These are phyloP conservation scores for Xenopus petersii DNA, from an alignment of 2,797 vertebrate genomes.

Conservation along the genomic window DNA sequence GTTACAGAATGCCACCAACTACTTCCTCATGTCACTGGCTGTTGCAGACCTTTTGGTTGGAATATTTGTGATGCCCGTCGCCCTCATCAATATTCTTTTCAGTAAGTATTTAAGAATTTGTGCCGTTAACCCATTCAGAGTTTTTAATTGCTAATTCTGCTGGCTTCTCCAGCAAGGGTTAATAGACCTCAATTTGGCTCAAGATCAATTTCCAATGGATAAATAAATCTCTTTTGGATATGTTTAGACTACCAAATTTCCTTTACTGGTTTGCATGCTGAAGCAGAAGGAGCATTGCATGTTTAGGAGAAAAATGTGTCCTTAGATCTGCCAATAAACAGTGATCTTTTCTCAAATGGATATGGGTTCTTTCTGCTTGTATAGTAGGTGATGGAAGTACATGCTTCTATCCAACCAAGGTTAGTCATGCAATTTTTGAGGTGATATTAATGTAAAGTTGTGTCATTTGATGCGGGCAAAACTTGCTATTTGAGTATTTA, in stretches of 20 bases:
- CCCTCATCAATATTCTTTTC: slow-evolving; percentile 87
- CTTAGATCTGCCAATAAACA: too few species aligned
- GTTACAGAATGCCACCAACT: slow-evolving; percentile 95
- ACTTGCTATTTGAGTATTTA: too few species aligned
- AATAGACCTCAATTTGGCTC: neutral
- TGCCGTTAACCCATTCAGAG: neutral
- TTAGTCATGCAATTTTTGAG: too few species aligned
- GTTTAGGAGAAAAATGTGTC: neutral
- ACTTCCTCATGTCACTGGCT: slow-evolving; percentile 93
- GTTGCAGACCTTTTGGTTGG: slow-evolving; percentile 94
- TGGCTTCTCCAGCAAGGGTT: neutral
- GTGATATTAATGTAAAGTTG: too few species aligned
- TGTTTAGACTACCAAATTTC: neutral
- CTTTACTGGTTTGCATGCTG: neutral
- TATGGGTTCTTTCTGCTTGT: neutral
- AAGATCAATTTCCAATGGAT: neutral
- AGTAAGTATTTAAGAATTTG: slow-evolving; percentile 70
- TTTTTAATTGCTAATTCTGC: neutral
- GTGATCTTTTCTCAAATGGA: neutral
- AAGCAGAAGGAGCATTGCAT: neutral
- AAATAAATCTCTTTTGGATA: neutral
- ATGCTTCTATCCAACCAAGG: neutral
- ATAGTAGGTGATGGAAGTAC: neutral
- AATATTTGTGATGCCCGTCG: slow-evolving; percentile 94
- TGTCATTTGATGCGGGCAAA: too few species aligned